Percentiles rank a stretch among this genome's conserved stretches.
phyloP scores from a whole-genome alignment of 2,888 invertebrate species.

The Gisinianus flammeolus region DNA sequence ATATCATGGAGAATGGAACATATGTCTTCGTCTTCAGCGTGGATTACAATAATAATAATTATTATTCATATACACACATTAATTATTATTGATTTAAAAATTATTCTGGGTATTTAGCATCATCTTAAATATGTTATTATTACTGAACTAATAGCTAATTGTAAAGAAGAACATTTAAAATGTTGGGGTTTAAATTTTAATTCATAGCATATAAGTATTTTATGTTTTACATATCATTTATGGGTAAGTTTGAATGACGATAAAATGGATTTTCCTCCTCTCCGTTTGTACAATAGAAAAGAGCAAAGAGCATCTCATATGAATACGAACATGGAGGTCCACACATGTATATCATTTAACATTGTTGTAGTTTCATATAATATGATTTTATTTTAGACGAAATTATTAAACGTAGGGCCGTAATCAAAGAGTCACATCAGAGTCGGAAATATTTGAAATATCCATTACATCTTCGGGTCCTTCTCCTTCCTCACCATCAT shows the following conservation, averaged over 20 bases:
- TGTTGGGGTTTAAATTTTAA: constrained; percentile 4
- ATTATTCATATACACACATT: too few species aligned
- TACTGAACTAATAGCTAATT: too few species aligned
- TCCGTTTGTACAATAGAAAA: not conserved
- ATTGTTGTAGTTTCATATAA: too few species aligned
- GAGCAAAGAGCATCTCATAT: not conserved
- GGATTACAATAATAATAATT: too few species aligned
- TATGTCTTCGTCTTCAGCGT: not conserved
- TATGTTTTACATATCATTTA: not conserved
- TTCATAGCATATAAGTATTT: not conserved
- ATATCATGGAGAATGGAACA: not conserved
- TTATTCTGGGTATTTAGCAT: not conserved
- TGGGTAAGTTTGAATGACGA: constrained; percentile 2
- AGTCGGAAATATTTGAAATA: constrained; percentile 42
- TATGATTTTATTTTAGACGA: constrained; percentile 8
- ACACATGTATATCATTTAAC: too few species aligned
- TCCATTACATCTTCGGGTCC: constrained; percentile 45
- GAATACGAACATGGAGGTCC: too few species aligned
- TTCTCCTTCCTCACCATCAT: constrained; percentile 16
- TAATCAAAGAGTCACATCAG: constrained; percentile 44
- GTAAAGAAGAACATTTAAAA: constrained; percentile 8
- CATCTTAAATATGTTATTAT: not conserved
- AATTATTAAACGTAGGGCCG: constrained; percentile 5
- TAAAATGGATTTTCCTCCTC: not conserved
- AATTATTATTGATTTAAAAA: not conserved